These are phyloP conservation scores for Ochotona princeps DNA, from an alignment of 2,113 vertebrate species.

Conservation along the genomic window DNA sequence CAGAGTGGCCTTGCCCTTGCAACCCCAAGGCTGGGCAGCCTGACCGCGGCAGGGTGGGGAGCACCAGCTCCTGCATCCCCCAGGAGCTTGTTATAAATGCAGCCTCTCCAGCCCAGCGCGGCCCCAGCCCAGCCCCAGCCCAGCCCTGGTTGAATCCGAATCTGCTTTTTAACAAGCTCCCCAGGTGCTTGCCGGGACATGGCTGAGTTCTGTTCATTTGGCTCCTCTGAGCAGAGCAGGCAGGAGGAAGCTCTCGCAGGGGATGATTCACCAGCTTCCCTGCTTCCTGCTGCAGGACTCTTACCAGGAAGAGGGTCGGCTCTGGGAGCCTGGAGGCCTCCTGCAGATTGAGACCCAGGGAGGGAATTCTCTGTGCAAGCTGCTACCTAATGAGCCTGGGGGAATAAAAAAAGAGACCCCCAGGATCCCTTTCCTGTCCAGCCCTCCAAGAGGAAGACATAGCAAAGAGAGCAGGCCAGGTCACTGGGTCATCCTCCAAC, in stretches of 20 bases:
- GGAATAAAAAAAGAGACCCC: not conserved
- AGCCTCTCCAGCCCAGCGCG: not conserved
- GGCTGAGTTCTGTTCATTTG: not conserved
- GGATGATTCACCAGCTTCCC: slow-evolving; percentile 12
- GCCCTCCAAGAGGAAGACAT: not conserved
- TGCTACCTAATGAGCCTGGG: not conserved
- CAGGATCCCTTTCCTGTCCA: not conserved
- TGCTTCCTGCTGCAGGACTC: slow-evolving; percentile 16
- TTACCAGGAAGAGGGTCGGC: not conserved
- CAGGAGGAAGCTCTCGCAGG: slow-evolving; percentile 45
- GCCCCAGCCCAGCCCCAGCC: not conserved
- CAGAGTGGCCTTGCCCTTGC: not conserved
- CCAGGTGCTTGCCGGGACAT: not conserved
- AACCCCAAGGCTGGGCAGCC: rapidly evolving
- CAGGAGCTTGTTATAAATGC: not conserved
- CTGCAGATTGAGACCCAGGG: not conserved
- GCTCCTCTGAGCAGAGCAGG: slow-evolving; percentile 51
- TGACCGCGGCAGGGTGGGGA: not conserved
- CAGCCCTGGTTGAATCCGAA: not conserved
- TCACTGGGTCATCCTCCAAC: rapidly evolving
- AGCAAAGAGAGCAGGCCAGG: not conserved
- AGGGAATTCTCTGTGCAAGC: not conserved
- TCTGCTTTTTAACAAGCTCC: slow-evolving; percentile 66
- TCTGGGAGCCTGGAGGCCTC: not conserved
- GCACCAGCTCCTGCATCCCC: rapidly evolving